These are phyloP conservation scores for Drosophila lini DNA, from an alignment of 1,140 invertebrate species.

Conservation along the genomic window DNA sequence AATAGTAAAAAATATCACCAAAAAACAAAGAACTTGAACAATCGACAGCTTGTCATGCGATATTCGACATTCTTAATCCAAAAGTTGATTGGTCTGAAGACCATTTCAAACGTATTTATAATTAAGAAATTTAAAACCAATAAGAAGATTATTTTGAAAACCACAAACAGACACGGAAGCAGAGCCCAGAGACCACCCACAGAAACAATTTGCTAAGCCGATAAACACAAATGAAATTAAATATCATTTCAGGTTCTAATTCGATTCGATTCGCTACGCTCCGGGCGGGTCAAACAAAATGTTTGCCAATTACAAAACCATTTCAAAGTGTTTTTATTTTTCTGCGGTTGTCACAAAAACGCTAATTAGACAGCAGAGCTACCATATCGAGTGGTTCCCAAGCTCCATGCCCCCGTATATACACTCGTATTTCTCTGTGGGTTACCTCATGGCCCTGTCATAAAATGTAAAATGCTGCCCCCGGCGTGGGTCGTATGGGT, in stretches of 20 bases:
- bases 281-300: slow-evolving; percentile 46
- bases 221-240: slow-evolving; percentile 75
- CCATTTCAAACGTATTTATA: slow-evolving; percentile 13
- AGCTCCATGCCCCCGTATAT: slow-evolving; percentile 5
- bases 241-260: slow-evolving; percentile 26
- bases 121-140: slow-evolving; percentile 37
- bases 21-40: slow-evolving; percentile 3
- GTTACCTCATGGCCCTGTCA: slow-evolving; percentile 52
- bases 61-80: not conserved
- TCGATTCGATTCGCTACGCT: slow-evolving; percentile 18
- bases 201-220: slow-evolving; percentile 53
- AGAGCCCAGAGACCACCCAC: slow-evolving; percentile 30
- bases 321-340: slow-evolving; percentile 61
- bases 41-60: not conserved
- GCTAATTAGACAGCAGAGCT: slow-evolving; percentile 70
- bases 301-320: slow-evolving; percentile 72
- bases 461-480: slow-evolving; percentile 68
- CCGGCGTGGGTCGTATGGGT: slow-evolving; percentile 60
- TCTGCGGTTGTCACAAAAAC: slow-evolving; percentile 58
- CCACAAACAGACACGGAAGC: slow-evolving; percentile 21
- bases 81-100: slow-evolving; percentile 10
- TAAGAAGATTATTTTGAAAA: slow-evolving; percentile 32
- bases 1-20: not conserved
- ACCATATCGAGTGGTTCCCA: slow-evolving; percentile 43
- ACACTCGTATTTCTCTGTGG: slow-evolving; percentile 33